phyloP scores from a whole-genome alignment of 1,140 invertebrate genomes.

The Triops cancriformis region DNA sequence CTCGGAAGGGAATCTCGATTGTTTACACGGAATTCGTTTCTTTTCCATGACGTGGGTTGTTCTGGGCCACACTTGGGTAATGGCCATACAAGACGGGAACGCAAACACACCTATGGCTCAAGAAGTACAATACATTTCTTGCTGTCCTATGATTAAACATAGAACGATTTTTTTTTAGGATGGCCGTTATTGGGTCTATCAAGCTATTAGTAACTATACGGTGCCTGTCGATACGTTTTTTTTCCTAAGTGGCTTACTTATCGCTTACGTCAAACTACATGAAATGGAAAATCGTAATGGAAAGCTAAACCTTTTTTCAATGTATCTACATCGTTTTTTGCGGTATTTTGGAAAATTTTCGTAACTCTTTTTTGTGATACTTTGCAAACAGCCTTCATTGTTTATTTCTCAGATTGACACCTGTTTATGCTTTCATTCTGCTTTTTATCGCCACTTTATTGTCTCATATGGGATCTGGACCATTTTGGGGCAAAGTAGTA shows the following conservation, averaged over 20 bases:
- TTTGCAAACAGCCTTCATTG: no score
- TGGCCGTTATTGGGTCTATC: not conserved
- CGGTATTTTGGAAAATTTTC: constrained; percentile 21
- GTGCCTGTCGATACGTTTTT: constrained; percentile 23
- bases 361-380: no score
- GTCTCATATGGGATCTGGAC: constrained; percentile 1
- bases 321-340: constrained; percentile 28
- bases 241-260: constrained; percentile 18
- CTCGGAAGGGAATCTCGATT: constrained; percentile 64
- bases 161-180: not conserved
- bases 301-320: constrained; percentile 26
- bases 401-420: not conserved
- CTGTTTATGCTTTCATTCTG: constrained; percentile 19
- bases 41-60: constrained; percentile 85
- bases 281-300: constrained; percentile 26
- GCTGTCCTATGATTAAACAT: not conserved
- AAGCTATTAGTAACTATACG: constrained; percentile 14
- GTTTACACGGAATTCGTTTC: constrained; percentile 72
- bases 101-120: not conserved
- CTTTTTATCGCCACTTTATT: not conserved
- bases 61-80: constrained; percentile 78
- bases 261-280: constrained; percentile 25
- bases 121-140: not conserved
- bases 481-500: constrained; percentile 9
- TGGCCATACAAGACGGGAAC: constrained; percentile 45